Evolutionary conservation across 2,797 vertebrate species (phyloP).

Genomic region (Danio choprae): DNA sequence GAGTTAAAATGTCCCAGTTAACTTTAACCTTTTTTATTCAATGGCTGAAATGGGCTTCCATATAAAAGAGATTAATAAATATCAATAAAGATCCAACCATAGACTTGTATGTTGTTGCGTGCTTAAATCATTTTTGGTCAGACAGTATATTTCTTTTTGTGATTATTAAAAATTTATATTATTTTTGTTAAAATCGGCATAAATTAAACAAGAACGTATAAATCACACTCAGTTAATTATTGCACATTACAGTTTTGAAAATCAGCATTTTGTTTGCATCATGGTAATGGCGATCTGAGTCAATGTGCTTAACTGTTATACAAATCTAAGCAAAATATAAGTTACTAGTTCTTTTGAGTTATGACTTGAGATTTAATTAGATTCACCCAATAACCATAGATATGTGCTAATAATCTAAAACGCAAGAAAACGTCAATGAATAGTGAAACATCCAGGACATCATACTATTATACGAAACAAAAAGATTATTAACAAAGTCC

Average conservation of each 20-base stretch:
- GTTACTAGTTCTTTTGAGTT: background rate
- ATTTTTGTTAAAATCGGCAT: background rate
- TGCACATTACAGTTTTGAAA: background rate
- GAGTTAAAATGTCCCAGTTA: no score
- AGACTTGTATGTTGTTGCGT: no score
- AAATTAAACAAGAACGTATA: background rate
- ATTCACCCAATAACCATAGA: background rate
- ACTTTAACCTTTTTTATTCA: no score
- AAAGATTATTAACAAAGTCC: slow-evolving; percentile 27
- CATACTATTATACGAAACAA: background rate
- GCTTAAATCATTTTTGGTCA: no score
- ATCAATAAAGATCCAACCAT: no score
- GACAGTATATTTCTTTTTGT: background rate
- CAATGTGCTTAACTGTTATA: background rate
- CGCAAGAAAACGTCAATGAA: background rate
- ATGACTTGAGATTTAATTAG: background rate
- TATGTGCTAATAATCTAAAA: background rate
- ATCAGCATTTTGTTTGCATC: background rate
- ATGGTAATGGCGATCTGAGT: background rate
- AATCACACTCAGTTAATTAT: background rate
- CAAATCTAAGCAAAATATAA: background rate
- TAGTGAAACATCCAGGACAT: slow-evolving; percentile 19
- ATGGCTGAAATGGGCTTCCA: no score
- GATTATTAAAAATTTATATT: background rate
- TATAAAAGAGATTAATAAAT: no score